Evolutionary conservation across 2,113 vertebrate genomes (phyloP).

Genomic region (Oxygymnocypris stewartii): DNA sequence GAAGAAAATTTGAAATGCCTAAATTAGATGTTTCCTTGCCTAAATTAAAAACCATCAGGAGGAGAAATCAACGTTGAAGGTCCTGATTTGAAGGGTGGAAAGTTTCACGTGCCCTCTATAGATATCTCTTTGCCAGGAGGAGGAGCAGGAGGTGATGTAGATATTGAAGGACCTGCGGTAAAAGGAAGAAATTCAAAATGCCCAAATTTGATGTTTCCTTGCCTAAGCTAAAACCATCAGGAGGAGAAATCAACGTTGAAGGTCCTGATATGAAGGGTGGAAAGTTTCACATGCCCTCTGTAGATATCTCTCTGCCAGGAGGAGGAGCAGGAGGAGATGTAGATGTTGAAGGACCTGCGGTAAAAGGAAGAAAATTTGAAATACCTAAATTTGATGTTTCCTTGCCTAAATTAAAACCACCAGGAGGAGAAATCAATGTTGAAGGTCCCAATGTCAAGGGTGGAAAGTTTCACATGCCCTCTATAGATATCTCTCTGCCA

Average conservation of each 20-base stretch:
- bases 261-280: not conserved
- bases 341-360: not conserved
- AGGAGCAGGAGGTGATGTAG: conserved; percentile 51
- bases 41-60: conserved; percentile 18
- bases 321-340: too few species aligned
- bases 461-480: conserved; percentile 57
- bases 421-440: not conserved
- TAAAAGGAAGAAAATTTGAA: conserved; percentile 29
- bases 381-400: conserved; percentile 35
- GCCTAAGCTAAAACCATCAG: conserved; percentile 55
- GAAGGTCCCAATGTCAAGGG: conserved; percentile 20
- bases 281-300: not conserved
- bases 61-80: not conserved
- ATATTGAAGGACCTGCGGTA: conserved; percentile 15
- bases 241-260: conserved; percentile 12
- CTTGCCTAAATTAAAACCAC: not conserved
- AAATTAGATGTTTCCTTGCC: conserved; percentile 41
- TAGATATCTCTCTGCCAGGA: too few species aligned
- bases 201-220: conserved; percentile 52
- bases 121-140: conserved; percentile 65
- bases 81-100: conserved; percentile 50
- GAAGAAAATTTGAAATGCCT: conserved; percentile 40
- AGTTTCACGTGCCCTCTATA: conserved; percentile 62
- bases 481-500: conserved; percentile 51
- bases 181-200: conserved; percentile 10